Base-by-base conservation (phyloP, 2,888 invertebrate genomes). In the Limenitis camilla region DNA sequence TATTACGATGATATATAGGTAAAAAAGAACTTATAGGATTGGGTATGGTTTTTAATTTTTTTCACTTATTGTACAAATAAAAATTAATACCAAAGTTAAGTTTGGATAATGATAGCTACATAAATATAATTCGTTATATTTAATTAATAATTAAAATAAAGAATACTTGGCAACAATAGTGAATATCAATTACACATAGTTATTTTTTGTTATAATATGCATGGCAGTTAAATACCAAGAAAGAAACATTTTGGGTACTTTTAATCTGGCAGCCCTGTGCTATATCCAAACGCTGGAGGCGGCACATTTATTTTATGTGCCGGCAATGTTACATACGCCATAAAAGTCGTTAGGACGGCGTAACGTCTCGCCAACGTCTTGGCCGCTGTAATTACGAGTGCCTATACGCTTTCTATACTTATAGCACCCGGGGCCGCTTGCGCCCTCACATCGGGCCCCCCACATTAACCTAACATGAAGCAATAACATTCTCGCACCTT, bases 281-380 rank as follows among this genome's bases (percentile, higher is more conserved):
- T 78, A 78, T 80, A 78, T 78, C 75, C 78, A 73, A 71, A 75
- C 65, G 71, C 76, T 81, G 70, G 78, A 78, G 78, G 80, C 81
- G 79, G 81, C 85, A 85, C 86, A 85, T 86, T 86, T 83, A 84
- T 86, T 86, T 86, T 83, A 86, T 83, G 85, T 81, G 73, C 81
- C 81, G 79, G 83, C 82, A 85, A 85, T 86, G 87, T 85, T 81
- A 85, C 86, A 86, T 86, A 82, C 82, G 83, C 86, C 77, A 85
- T 86, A 86, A 87, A 87, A 85, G 86, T 81, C 86, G 87, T 86
- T 86, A 86, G 81, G 84, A 78, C 81, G 77, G 80, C 84, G 78
- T 84, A 79, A 83, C 83, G 86, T 85, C 85, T 84, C 83, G 84
- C 77, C 86, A 76, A 72, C 84, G 79, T 84, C 85, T 84, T 83